Evolutionary conservation across 92 coral and sea anemone species (phyloP).

Genomic region (Porites divaricata): DNA sequence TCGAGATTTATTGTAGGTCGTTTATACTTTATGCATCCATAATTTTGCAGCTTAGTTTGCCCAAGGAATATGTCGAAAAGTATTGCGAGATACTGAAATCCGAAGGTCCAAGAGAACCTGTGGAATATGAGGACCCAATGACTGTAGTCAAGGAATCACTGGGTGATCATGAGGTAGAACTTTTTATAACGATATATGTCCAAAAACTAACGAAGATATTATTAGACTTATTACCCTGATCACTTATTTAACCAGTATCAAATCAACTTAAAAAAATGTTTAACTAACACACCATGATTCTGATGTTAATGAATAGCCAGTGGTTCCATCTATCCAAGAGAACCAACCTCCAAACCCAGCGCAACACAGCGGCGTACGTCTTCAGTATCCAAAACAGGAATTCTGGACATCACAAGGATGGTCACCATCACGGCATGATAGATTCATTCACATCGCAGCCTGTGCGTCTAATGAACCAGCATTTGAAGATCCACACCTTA

Average conservation of each 20-base stretch:
- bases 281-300: background rate
- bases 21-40: background rate
- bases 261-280: too few relatives aligned
- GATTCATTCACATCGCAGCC: constrained; percentile 11
- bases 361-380: background rate
- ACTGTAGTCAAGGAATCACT: background rate
- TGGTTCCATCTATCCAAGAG: background rate
- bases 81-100: background rate
- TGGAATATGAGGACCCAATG: background rate
- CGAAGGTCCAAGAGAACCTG: background rate
- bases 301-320: background rate
- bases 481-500: background rate
- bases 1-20: background rate
- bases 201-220: too few relatives aligned
- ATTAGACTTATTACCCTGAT: too few relatives aligned
- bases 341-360: background rate
- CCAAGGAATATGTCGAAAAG: constrained; percentile 12
- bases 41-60: constrained; percentile 6
- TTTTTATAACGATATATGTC: too few relatives aligned
- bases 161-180: too few relatives aligned
- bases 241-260: too few relatives aligned
- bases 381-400: background rate
- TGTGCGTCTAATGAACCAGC: constrained; percentile 1
- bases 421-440: constrained; percentile 6
- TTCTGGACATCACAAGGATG: constrained; percentile 24